Evolutionary conservation across 2,797 vertebrate species (phyloP), one percentile per base, ranked within the genome.

Genomic region (Phataginus tetradactyla): DNA sequence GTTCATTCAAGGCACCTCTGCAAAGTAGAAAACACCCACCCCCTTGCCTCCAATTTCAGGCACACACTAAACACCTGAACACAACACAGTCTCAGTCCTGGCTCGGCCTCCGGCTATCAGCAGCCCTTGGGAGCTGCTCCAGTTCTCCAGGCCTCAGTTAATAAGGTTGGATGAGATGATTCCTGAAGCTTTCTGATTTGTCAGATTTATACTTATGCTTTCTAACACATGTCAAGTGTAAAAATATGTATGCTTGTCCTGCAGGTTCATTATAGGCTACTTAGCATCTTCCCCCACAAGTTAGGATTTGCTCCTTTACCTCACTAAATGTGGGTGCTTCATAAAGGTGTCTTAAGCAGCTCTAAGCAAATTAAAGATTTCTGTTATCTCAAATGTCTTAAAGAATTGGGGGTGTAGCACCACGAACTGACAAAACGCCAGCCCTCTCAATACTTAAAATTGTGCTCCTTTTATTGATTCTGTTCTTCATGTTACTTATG

Each of bases 401-500:
- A 87, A n/a, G 59, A 89, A 21, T 45, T 10, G 15, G 29, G 42
- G 75, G 18, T 15, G 49, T 21, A 34, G 34, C 68, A 72, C 49
- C 11, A 3, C 63, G 68, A 7, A 78, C 23, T 49, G 42, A 91
- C 72, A 32, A 55, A 25, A 74, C 45, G 25, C 29, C n/a, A 85
- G 74, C 81, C 85, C 57, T 49, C 51, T 85, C 64, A 61, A 34
- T 55, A n/a, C 42, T 85, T 77, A 4, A 59, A 81, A 78, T 21
- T 75, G 7, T 66, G 27, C 91, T 72, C 45, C 90, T 74, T 68
- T 59, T 39, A 3, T 91, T 95, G 63, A 25, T 84, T 85, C 29
- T 91, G 45, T 59, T 96, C 93, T 86, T 55, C 72, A 91, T n/a
- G 5, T 89, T n/a, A 77, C 72, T 94, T 89, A 32, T 66, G 84